phyloP scores from a whole-genome alignment of 2,113 vertebrate species.

The Sceloporus undulatus region DNA sequence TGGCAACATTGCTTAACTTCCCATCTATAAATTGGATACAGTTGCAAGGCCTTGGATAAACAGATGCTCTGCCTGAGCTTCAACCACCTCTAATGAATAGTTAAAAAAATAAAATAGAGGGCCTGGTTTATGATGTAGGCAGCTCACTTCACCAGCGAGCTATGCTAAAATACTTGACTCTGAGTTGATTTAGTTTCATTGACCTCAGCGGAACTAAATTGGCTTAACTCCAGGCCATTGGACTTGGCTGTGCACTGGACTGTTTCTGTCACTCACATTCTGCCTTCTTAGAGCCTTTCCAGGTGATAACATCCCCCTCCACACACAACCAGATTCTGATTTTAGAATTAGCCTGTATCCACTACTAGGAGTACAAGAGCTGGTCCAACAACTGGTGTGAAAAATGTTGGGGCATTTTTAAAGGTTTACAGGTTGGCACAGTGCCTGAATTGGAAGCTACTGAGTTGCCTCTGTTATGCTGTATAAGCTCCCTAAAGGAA shows the following conservation, averaged over 20 bases:
- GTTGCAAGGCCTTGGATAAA: constrained; percentile 20
- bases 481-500: background rate
- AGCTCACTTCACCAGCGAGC: constrained; percentile 1
- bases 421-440: too few relatives aligned
- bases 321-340: background rate
- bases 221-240: background rate
- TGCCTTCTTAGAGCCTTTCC: background rate
- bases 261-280: constrained; percentile 9
- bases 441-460: background rate
- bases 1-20: constrained; percentile 48
- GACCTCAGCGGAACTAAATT: constrained; percentile 17
- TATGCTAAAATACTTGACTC: constrained; percentile 23
- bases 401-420: background rate
- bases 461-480: background rate
- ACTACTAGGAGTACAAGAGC: background rate
- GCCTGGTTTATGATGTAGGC: background rate
- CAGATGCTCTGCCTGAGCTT: constrained; percentile 16
- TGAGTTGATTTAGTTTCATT: constrained; percentile 34
- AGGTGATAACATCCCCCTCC: background rate
- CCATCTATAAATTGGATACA: constrained; percentile 20
- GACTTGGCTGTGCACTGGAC: constrained; percentile 3
- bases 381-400: background rate
- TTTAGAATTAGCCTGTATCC: background rate
- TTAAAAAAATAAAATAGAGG: too few relatives aligned
- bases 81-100: constrained; percentile 11